These are phyloP conservation scores for Biston betularia DNA, from an alignment of 2,888 invertebrate species.

Conservation along the genomic window DNA sequence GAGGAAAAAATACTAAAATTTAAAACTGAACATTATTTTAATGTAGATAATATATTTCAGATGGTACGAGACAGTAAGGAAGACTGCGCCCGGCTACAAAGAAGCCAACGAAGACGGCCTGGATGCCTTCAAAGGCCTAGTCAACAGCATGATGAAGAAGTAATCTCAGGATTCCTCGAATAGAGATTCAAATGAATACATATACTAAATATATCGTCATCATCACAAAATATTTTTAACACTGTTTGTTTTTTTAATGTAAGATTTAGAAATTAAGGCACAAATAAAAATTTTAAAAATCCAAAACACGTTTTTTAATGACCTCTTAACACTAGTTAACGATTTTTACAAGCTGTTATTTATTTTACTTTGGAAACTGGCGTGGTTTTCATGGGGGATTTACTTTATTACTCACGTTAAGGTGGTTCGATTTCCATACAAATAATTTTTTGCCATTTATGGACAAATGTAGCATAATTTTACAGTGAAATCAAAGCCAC, in stretches of 20 bases:
- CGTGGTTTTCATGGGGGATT: no score
- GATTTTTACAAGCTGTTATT: no score
- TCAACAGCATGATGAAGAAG: slow-evolving; percentile 77
- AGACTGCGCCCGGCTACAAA: slow-evolving; percentile 78
- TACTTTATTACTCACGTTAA: no score
- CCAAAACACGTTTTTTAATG: no score
- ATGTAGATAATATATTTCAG: slow-evolving; percentile 46
- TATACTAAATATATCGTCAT: slow-evolving; percentile 36
- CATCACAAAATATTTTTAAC: slow-evolving; percentile 54
- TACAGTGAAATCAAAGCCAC: no score
- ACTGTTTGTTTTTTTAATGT: slow-evolving; percentile 56
- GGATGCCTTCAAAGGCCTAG: slow-evolving; percentile 82
- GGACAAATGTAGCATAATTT: no score
- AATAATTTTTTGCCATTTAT: no score
- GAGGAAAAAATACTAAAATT: no score
- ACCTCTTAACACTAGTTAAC: no score
- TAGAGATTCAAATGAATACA: slow-evolving; percentile 33
- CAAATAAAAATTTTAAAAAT: slow-evolving; percentile 58
- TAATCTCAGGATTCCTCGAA: slow-evolving; percentile 48
- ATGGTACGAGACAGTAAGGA: slow-evolving; percentile 79
- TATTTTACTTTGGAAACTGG: no score
- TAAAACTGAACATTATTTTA: no score
- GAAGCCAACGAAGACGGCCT: slow-evolving; percentile 86
- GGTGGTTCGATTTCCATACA: no score
- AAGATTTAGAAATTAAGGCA: slow-evolving; percentile 67